Conservation (phyloP, 2,797 vertebrate species). For the Gymnothorax javanicus region DNA sequence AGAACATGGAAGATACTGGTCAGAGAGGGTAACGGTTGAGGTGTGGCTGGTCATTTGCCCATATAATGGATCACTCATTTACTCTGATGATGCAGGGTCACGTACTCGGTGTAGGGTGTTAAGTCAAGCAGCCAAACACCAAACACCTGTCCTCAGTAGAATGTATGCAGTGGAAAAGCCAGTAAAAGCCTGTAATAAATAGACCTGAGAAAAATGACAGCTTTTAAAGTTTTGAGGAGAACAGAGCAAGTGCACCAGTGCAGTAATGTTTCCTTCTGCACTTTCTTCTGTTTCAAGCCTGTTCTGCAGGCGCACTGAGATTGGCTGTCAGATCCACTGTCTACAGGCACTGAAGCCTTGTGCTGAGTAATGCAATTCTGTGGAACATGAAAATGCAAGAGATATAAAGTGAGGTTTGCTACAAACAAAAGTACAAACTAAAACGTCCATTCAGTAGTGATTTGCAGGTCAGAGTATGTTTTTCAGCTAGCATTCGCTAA, state of each 20-base stretch:
- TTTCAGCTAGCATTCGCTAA: not conserved
- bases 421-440: not conserved
- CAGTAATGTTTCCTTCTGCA: not conserved
- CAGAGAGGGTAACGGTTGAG: not conserved
- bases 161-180: not conserved
- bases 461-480: not conserved
- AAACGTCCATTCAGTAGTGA: not conserved
- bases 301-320: not conserved
- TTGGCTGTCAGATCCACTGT: not conserved
- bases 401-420: not conserved
- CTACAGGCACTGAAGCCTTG: not conserved
- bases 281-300: not conserved
- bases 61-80: not conserved
- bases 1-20: not conserved
- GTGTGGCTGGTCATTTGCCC: not conserved
- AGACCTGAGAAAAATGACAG: not conserved
- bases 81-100: not conserved
- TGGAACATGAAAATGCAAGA: not conserved
- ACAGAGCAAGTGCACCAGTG: not conserved
- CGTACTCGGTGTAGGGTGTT: not conserved
- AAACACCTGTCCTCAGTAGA: not conserved
- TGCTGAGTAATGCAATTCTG: not conserved
- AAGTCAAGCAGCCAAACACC: not conserved
- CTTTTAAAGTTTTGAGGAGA: conserved; percentile 1
- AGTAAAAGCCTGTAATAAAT: not conserved